phyloP scores from a whole-genome alignment of 2,888 invertebrate genomes.

The Oconnorella tubifera region DNA sequence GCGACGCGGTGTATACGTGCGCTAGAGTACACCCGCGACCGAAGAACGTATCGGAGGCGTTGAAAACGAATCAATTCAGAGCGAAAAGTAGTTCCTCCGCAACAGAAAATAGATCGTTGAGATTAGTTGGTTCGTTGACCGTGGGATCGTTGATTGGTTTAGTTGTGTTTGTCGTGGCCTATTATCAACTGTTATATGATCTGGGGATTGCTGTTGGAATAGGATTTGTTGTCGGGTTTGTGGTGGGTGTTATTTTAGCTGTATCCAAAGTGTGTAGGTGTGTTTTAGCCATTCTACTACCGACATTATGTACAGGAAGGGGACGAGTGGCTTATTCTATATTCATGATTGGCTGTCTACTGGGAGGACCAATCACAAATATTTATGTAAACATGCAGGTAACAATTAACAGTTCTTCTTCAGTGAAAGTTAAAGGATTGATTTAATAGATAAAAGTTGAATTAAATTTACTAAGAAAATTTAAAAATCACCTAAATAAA shows the following conservation, averaged over 20 bases:
- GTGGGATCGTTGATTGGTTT: not conserved
- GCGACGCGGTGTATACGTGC: no score
- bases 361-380: conserved; percentile 35
- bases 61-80: not conserved
- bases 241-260: not conserved
- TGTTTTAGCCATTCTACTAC: conserved; percentile 30
- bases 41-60: not conserved
- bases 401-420: conserved; percentile 22
- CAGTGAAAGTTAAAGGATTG: no score
- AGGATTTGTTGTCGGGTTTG: not conserved
- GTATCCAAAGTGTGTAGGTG: conserved; percentile 32
- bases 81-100: not conserved
- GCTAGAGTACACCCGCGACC: not conserved
- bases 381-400: conserved; percentile 33
- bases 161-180: not conserved
- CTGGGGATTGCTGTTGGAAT: not conserved
- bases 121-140: not conserved
- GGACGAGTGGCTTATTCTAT: conserved; percentile 34
- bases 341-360: conserved; percentile 33
- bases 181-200: conserved; percentile 1
- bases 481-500: no score
- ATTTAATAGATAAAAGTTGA: no score
- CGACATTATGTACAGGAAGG: conserved; percentile 32
- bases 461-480: no score
- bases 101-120: not conserved